Conservation (phyloP, 2,888 invertebrate species). For the Polydesmus complanatus region DNA sequence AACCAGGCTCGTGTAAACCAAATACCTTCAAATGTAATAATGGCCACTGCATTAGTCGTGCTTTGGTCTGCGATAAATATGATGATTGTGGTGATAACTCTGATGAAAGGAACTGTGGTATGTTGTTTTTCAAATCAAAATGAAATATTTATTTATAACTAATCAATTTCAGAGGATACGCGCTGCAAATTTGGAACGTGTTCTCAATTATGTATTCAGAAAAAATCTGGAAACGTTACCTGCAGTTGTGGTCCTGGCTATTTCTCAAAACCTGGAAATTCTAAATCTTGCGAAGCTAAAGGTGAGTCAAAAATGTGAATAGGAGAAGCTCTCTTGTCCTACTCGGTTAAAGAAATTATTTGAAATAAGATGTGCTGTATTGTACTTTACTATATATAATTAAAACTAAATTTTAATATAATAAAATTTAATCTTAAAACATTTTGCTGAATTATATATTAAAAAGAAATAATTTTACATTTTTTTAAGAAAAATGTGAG, state of each 20-base stretch:
- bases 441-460: too few species aligned
- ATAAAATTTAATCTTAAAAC: too few species aligned
- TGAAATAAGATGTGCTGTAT: too few species aligned
- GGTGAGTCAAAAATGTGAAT: conserved; percentile 21
- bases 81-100: conserved; percentile 26
- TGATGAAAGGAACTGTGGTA: conserved; percentile 25
- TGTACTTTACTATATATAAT: too few species aligned
- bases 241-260: conserved; percentile 55
- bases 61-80: conserved; percentile 27
- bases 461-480: too few species aligned
- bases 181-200: conserved; percentile 48
- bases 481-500: too few species aligned
- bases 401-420: too few species aligned
- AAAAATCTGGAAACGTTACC: conserved; percentile 37
- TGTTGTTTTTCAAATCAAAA: conserved; percentile 3
- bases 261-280: conserved; percentile 27
- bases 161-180: conserved; percentile 18
- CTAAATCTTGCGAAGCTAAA: conserved; percentile 27
- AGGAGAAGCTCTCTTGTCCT: neutral
- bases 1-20: conserved; percentile 16
- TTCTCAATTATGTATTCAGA: conserved; percentile 58
- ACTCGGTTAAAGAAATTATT: neutral
- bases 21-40: conserved; percentile 37
- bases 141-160: neutral
- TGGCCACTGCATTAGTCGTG: conserved; percentile 29